Base-by-base conservation (phyloP, 2,797 vertebrate species). In the Fistularia commersonii region DNA sequence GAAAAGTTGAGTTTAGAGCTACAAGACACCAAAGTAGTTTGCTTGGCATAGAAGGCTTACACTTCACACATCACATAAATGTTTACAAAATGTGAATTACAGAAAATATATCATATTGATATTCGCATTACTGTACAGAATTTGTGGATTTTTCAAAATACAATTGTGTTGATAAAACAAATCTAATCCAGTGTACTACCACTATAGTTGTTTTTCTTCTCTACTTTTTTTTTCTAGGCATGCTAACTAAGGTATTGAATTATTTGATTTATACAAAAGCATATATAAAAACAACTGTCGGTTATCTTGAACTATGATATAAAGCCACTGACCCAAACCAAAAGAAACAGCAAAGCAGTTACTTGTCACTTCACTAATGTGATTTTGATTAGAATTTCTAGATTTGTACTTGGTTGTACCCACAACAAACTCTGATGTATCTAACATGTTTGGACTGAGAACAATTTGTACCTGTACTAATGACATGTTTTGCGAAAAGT, bases 91-190 rank as follows among this genome's bases (percentile, higher is more conserved):
- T 87, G 86, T 90, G 81, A 89, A 84, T 87, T 76, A 69, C 60
- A 67, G 45, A 75, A 81, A 77, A 84, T 90, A 92, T 92, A 92
- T 92, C 91, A 92, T 90, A 92, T 92, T 92, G 91, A 92, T 92
- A 92, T 90, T 87, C 74, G 80, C 79, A 79, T 78, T 70, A 71
- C 72, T 88, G 78, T 89, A 82, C 75, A 86, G 78, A 79, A 74
- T 85, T 76, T 81, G 77, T 76, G 65, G 72, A 71, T 81, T 76
- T 75, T 62, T 61, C 40, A 77, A 79, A 64, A 64, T 60, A 51
- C 69, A 72, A 74, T 63, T 68, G 72, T 84, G 77, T 80, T 70
- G 63, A 77, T 77, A 68, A 72, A 51, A 49, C 62, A 72, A 79
- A 23, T 68, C 56, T 73, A 56, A 35, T 64, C 65, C 59, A 57